Base-by-base conservation (phyloP, 2,888 invertebrate species). In the Netelia virgata region DNA sequence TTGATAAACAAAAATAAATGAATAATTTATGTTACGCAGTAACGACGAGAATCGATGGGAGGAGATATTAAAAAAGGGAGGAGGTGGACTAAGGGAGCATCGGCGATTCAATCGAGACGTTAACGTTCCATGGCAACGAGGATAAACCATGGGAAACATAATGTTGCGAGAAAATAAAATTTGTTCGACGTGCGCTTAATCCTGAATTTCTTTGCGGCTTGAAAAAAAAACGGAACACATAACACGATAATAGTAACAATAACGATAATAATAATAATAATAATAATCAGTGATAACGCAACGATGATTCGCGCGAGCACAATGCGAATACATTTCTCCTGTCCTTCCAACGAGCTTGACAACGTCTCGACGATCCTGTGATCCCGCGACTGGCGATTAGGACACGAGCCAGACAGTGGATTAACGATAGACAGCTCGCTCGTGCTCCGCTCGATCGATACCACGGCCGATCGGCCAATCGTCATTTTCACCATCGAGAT, bases 341-440 rank as follows among this genome's bases (percentile, higher is more conserved):
- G n/a, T 8, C 16, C 36, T 75, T 63, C 28, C 14, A 18, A 50
- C 28, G 11, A 18, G 59, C 18, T 18, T 14, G 47, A 47, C 20
- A 55, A 75, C 53, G 14, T 16, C 16, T 5, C 55, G 36, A 43
- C 16, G 10, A 57, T 9, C 66, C 66, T 64, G 66, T 76, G 76
- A 76, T 68, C 66, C 23, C 66, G 66, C 47, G 66, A 76, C 20
- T 53, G 23, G 23, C 64, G 55, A 55, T 55, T 75, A 47, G 11
- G 47, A 47, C 47, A 47, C 53, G 55, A 75, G 10, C 41, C 55
- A 55, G 55, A 66, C 20, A 41, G 55, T 53, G 75, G 55, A 66
- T 66, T 55, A 41, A 43, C 50, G 53, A 63, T 11, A 16, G 23
- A 0, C 23, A 23, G 11, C 20, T 61, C 20, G 72, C 11, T 47